These are phyloP conservation scores for Formica exsecta DNA, from an alignment of 1,140 invertebrate genomes.

Conservation along the genomic window DNA sequence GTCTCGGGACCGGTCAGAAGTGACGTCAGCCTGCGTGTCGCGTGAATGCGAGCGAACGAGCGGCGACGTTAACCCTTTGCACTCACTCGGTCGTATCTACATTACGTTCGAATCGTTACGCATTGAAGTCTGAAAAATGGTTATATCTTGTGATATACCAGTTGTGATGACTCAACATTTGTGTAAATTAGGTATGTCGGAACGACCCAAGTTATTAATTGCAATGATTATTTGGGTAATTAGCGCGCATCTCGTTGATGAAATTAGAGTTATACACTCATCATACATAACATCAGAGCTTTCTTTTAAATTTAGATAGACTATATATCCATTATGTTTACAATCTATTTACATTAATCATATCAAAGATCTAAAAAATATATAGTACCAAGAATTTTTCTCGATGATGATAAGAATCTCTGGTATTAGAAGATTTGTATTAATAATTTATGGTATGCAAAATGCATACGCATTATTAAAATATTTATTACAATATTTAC, in stretches of 20 bases:
- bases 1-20: conserved; percentile 56
- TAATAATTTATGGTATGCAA: neutral
- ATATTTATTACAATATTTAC: neutral
- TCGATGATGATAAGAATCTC: neutral
- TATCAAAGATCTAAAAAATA: neutral
- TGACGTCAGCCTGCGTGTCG: conserved; percentile 54
- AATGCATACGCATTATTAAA: neutral
- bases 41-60: conserved; percentile 27
- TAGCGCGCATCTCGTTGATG: neutral
- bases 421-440: neutral
- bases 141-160: conserved; percentile 26
- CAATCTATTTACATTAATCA: neutral
- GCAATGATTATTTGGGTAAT: neutral
- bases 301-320: neutral
- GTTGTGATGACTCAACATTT: conserved; percentile 17
- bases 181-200: neutral
- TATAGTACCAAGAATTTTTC: neutral
- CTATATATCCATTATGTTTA: neutral
- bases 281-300: neutral
- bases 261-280: neutral
- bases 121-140: conserved; percentile 40
- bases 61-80: conserved; percentile 59
- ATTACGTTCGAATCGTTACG: conserved; percentile 50
- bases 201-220: neutral
- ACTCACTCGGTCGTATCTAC: conserved; percentile 55